Evolutionary conservation across 2,888 invertebrate genomes (phyloP).

Genomic region (Crematogaster levior): DNA sequence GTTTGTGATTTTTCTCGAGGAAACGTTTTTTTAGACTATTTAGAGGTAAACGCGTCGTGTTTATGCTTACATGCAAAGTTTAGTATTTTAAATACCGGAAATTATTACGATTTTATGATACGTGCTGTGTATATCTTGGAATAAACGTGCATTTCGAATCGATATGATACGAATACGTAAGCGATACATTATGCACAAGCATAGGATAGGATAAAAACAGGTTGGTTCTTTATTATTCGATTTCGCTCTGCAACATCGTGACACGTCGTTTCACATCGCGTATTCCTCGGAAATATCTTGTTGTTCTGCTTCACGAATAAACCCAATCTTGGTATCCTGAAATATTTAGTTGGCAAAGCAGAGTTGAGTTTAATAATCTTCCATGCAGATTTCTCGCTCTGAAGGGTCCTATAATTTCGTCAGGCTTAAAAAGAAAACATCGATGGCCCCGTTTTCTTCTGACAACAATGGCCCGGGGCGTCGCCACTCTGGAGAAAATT

Average conservation of each 20-base stretch:
- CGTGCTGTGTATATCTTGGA: background rate
- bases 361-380: constrained; percentile 54
- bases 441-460: constrained; percentile 45
- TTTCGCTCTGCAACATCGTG: background rate
- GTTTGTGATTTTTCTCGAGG: constrained; percentile 8
- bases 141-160: background rate
- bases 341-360: constrained; percentile 62
- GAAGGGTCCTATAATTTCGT: constrained; percentile 59
- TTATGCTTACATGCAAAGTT: background rate
- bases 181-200: background rate
- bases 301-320: background rate
- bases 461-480: constrained; percentile 63
- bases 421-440: constrained; percentile 63
- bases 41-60: background rate
- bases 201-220: background rate
- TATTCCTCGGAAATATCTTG: constrained; percentile 49
- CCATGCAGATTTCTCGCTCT: constrained; percentile 31
- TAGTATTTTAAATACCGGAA: background rate
- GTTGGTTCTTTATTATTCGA: constrained; percentile 22
- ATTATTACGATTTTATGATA: constrained; percentile 9
- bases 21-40: background rate
- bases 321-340: constrained; percentile 60
- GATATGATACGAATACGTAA: background rate
- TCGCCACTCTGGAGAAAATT: constrained; percentile 63
- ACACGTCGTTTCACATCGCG: background rate